Conservation (phyloP, 2,888 invertebrate species). For the Megaustenia siamemsis region DNA sequence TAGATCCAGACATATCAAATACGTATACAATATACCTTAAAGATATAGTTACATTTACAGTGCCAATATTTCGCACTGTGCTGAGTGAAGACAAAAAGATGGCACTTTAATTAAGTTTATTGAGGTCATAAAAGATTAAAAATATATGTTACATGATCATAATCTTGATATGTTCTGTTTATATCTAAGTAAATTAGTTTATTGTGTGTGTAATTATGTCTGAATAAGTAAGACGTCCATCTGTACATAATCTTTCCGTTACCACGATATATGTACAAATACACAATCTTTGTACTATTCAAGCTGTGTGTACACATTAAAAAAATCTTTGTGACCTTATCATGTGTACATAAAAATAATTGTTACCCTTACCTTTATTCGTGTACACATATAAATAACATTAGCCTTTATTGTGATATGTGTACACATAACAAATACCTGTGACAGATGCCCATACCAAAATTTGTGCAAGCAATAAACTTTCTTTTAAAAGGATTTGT, state of each 20-base stretch:
- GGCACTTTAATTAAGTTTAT: constrained; percentile 10
- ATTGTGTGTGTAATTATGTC: neutral
- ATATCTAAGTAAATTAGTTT: constrained; percentile 1
- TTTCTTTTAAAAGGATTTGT: no score
- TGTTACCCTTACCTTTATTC: no score
- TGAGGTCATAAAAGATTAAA: neutral
- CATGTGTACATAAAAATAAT: no score
- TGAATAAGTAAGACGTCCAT: constrained; percentile 13
- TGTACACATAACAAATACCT: no score
- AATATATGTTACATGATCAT: neutral
- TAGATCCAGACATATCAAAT: neutral
- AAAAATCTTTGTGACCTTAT: neutral
- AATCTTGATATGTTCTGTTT: constrained; percentile 22
- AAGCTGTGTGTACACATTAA: neutral
- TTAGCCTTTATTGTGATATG: no score
- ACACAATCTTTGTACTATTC: neutral
- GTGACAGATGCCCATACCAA: no score
- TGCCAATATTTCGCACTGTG: neutral
- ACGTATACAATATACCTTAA: neutral
- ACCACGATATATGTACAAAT: neutral
- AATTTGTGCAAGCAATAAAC: no score
- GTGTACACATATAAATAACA: no score
- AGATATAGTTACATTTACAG: neutral
- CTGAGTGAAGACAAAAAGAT: neutral
- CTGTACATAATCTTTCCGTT: neutral